These are phyloP conservation scores for Triplophysa dalaica DNA, from an alignment of 2,113 vertebrate genomes.

Conservation along the genomic window DNA sequence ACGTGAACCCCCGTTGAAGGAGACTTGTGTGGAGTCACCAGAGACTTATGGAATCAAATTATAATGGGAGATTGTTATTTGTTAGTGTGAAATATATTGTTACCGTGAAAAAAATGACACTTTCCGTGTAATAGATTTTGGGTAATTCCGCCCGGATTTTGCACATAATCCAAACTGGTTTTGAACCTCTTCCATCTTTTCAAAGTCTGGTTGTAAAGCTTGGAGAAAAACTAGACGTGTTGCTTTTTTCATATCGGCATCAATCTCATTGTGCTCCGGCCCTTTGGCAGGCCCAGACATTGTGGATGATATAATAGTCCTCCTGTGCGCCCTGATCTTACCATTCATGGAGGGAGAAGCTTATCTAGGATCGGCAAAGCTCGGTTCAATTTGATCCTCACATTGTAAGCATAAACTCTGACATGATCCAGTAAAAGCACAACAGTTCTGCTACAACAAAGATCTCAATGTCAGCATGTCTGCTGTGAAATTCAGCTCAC, in stretches of 20 bases:
- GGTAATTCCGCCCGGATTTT: not conserved
- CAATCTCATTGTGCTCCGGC: conserved; percentile 31
- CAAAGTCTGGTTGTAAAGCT: conserved; percentile 32
- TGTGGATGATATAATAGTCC: conserved; percentile 33
- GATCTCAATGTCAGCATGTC: not conserved
- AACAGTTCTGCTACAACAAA: not conserved
- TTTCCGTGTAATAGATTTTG: too few relatives aligned
- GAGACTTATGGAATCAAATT: too few relatives aligned
- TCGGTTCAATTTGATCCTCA: conserved; percentile 31
- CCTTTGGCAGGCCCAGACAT: conserved; percentile 26
- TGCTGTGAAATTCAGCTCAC: not conserved
- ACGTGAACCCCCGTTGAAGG: too few relatives aligned
- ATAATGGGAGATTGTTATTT: too few relatives aligned
- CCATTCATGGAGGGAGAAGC: conserved; percentile 17
- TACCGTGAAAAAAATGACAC: too few relatives aligned
- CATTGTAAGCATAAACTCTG: conserved; percentile 32
- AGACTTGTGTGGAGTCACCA: too few relatives aligned
- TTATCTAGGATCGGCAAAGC: conserved; percentile 27
- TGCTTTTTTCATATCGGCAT: conserved; percentile 21
- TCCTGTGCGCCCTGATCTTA: conserved; percentile 19
- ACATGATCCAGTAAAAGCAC: conserved; percentile 23
- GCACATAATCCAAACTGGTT: not conserved
- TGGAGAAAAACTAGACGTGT: conserved; percentile 25
- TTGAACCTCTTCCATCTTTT: not conserved
- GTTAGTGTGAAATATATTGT: too few relatives aligned